Conservation (phyloP, 2,113 vertebrate genomes). For the Geococcyx californianus region DNA sequence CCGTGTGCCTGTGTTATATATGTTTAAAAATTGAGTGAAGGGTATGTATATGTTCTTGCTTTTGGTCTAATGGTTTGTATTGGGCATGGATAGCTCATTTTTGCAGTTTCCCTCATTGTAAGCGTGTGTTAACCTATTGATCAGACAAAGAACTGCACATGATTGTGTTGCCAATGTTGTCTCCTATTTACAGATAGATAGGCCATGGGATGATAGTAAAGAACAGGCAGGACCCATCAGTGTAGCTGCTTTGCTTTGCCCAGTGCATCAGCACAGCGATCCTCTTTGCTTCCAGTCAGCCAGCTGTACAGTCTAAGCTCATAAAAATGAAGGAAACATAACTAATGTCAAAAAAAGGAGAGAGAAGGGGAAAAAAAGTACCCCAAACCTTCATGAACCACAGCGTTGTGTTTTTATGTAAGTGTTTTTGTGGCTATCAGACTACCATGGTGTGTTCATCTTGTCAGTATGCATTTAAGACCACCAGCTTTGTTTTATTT, state of each 20-base stretch:
- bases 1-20: neutral
- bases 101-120: neutral
- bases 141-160: neutral
- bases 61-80: neutral
- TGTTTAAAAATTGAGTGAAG: neutral
- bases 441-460: neutral
- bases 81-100: neutral
- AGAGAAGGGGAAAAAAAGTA: too few relatives aligned
- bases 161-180: neutral
- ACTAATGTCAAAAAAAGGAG: neutral
- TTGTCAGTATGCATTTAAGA: slow-evolving; percentile 16
- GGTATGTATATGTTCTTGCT: neutral
- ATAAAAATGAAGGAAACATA: neutral
- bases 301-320: neutral
- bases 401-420: slow-evolving; percentile 7
- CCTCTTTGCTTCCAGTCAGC: neutral
- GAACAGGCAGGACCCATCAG: neutral
- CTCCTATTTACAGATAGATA: neutral
- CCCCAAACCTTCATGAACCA: neutral
- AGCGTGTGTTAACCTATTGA: neutral
- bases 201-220: neutral
- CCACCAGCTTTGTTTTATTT: slow-evolving; percentile 46
- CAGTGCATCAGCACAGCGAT: too few relatives aligned
- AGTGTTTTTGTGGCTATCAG: neutral
- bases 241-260: neutral